Evolutionary conservation across 2,797 vertebrate species (phyloP), one percentile per base, ranked within the genome.

Genomic region (Lithobates sylvaticus): DNA sequence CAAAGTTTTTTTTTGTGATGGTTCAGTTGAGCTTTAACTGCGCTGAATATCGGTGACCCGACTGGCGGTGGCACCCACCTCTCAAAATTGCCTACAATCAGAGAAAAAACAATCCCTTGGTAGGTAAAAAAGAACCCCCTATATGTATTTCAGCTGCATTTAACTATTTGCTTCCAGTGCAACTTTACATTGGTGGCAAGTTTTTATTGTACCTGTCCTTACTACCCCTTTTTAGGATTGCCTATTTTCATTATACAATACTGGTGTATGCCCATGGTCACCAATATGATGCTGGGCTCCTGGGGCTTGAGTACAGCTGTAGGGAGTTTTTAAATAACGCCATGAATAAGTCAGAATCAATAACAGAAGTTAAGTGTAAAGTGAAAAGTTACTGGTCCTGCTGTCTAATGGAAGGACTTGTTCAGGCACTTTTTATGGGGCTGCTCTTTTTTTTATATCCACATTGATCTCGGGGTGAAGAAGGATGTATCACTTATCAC

Each of bases 391-490:
- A 67, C n/a, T 67, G 15, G 21, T 70, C 42, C 39, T 15, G 78
- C 39, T n/a, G 78, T 71, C 44, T 54, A 81, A 81, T 72, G 29
- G 47, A 81, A 44, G 29, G 78, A 81, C 21, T 36, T 54, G 67
- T 71, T 3, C 18, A 34, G 78, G 26, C 26, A 67, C 65, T 26
- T 26, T 81, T 58, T 50, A 69, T 61, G 47, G 71, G 36, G 26
- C 44, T 50, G 16, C 81, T 76, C 81, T 50, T 61, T 61, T 58
- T 54, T 84, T 54, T 68, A 68, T 76, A 69, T 76, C 58, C n/a
- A 39, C 72, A 83, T 83, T 83, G 81, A 83, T 83, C 72, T 50
- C 23, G 23, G 81, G 26, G 70, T 44, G 71, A 75, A 42, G 47
- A 76, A 26, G 58, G 80, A 82, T 64, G 54, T 74, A 42, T 54